phyloP scores from a whole-genome alignment of 2,797 vertebrate species.

The Huso huso region DNA sequence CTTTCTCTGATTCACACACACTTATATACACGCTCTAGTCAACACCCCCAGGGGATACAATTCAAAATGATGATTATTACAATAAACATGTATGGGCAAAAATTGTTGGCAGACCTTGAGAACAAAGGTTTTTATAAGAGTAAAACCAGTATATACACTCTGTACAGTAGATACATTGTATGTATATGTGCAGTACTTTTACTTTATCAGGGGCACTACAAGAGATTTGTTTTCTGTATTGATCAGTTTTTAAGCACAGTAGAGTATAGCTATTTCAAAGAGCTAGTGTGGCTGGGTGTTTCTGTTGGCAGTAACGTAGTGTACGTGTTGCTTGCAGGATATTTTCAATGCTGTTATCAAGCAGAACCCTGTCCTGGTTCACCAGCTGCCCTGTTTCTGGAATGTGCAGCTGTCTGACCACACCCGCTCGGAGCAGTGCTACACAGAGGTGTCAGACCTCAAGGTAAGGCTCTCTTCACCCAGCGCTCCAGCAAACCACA shows the following conservation, averaged over 20 bases:
- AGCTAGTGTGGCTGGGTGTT: neutral
- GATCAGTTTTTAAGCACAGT: no score
- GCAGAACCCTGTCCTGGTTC: constrained; percentile 77
- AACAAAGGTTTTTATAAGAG: no score
- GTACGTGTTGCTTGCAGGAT: constrained; percentile 59
- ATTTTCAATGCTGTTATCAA: constrained; percentile 92
- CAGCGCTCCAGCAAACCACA: neutral
- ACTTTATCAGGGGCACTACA: no score
- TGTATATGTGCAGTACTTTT: neutral
- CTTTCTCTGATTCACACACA: no score
- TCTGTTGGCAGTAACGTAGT: neutral
- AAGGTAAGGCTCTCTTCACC: constrained; percentile 57
- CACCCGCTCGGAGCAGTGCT: constrained; percentile 88
- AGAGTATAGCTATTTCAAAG: no score
- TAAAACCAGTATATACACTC: neutral
- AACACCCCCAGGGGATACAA: no score
- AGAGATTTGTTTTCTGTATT: no score
- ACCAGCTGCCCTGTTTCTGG: constrained; percentile 88
- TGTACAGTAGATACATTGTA: neutral
- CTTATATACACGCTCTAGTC: no score
- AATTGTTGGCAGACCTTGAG: no score
- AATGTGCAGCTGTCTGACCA: constrained; percentile 93
- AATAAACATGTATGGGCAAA: no score
- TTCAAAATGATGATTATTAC: no score
- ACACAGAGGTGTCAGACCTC: constrained; percentile 83